Evolutionary conservation across 2,797 vertebrate species (phyloP), one percentile per base, ranked within the genome.

Genomic region (Hafferia zeledoni): DNA sequence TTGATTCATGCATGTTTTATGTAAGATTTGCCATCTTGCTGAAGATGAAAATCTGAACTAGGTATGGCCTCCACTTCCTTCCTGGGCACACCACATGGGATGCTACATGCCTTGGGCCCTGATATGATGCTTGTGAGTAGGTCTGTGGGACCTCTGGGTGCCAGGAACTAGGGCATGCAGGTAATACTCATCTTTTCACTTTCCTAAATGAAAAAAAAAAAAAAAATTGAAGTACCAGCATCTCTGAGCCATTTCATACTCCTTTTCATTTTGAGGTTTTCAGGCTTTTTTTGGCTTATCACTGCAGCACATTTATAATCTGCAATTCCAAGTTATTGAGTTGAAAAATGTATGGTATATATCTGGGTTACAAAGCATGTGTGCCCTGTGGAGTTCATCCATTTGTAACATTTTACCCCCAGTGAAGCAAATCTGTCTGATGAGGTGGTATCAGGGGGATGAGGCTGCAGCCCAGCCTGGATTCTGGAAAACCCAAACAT

Each of bases 1-100:
- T 95, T 89, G 88, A 95, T 94, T 96, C 87, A 93, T 4, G 13
- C 17, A 0, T 50, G n/a, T 46, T 94, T 91, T 87, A 96, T 87
- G 30, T 65, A 87, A 69, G 81, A 47, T 61, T 87, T 95, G 28
- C 65, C n/a, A 22, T 91, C 79, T 63, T 61, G 33, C 69, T 87
- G 76, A 71, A 91, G 87, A 92, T 60, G 65, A 90, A 87, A 85
- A 85, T 77, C 82, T 72, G 89, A 91, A 65, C 49, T 33, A 79
- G 47, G 25, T 31, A 60, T 2, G 0, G 85, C 61, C 61, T 44
- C 69, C 71, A 31, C 91, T 94, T 96, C 75, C 94, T 92, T 87
- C 75, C 74, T 1, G 8, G 39, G 11, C 47, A 39, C 13, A 10
- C 1, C 3, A 49, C 19, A 61, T 2, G 9, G 55, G 77, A 55